Base-by-base conservation (phyloP, 2,888 invertebrate genomes). In the Oxyteleia sp. region DNA sequence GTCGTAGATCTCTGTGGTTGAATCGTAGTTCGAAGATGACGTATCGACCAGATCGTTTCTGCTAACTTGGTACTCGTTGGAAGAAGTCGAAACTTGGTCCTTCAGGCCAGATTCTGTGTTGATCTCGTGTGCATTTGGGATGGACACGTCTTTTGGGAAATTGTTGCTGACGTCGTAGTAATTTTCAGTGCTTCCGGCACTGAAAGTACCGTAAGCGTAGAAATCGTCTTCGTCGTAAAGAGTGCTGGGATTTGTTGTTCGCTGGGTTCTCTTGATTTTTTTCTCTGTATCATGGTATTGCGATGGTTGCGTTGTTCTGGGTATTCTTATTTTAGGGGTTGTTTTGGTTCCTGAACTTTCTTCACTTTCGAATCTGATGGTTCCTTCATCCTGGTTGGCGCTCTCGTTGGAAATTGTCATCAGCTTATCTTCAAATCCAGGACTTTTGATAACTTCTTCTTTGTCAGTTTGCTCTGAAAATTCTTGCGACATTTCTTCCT, bases 71-170 rank as follows among this genome's bases (percentile, higher is more conserved):
- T 82, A 82, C 7, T 82, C 75, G 18, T 59, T 76, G 5, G 66
- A 64, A n/a, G n/a, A 18, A 10, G 43, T 15, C n/a, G 79, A 16
- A n/a, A 16, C n/a, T 18, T 26, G 47, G 3, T 38, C 26, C 23
- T 38, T 57, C 11, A 49, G 3, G 32, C 32, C 59, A 7, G 69
- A 41, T n/a, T 45, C 5, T 20, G 18, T 43, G 16, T 78, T 83
- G 35, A 83, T 78, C 41, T 83, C 78, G 10, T 43, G 41, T 0
- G 82, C 61, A 4, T 35, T 75, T 16, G 78, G 79, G 4, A 78
- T 55, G 0, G 71, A 72, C 8, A 29, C 53, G 0, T 47, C 59
- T 63, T 53, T 74, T 4, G 53, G 49, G 45, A 66, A 79, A 8
- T 53, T 74, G 16, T 53, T 18, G 26, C 13, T 69, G 0, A 10